phyloP scores from a whole-genome alignment of 2,113 vertebrate genomes.

The Trematocara stigmaticum region DNA sequence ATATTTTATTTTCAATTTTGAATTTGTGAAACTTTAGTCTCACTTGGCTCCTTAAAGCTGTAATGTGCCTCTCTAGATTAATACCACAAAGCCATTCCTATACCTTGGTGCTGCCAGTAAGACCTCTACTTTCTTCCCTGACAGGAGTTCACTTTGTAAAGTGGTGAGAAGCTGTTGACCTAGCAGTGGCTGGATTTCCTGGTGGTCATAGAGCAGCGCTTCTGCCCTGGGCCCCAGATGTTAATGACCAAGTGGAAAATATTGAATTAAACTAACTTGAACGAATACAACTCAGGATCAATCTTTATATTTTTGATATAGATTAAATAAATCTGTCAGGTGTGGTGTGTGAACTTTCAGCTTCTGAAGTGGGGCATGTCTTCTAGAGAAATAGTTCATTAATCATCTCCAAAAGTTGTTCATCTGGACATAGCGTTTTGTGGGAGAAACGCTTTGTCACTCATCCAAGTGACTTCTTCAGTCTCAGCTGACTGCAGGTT shows the following conservation, averaged over 20 bases:
- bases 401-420: not conserved
- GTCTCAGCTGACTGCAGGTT: not conserved
- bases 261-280: not conserved
- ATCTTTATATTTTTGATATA: not conserved
- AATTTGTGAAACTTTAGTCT: not conserved
- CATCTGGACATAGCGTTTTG: not conserved
- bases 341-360: not conserved
- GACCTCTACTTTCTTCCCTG: not conserved
- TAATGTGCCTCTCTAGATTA: not conserved
- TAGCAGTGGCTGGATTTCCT: not conserved
- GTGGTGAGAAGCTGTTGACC: not conserved
- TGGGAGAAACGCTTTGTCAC: not conserved
- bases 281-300: not conserved
- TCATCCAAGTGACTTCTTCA: not conserved
- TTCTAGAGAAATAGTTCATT: not conserved
- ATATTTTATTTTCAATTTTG: not conserved
- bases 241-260: not conserved
- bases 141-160: constrained; percentile 5
- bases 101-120: not conserved
- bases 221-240: not conserved
- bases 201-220: not conserved
- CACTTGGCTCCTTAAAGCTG: not conserved
- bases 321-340: not conserved
- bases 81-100: not conserved
- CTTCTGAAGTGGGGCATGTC: not conserved